Evolutionary conservation across 2,888 invertebrate species (phyloP), one percentile per base, ranked within the genome.

Genomic region (Sicus ferrugineus): DNA sequence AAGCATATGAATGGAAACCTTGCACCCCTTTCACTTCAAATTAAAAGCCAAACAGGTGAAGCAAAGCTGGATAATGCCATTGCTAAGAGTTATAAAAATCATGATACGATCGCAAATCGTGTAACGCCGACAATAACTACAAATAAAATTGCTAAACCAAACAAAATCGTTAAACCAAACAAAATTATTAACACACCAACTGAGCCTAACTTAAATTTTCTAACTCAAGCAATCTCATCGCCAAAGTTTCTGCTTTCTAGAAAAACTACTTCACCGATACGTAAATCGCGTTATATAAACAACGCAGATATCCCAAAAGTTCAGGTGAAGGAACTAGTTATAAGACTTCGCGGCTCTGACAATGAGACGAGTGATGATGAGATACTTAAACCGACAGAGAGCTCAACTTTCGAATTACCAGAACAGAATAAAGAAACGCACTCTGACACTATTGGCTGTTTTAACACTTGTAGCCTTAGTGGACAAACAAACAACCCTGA

Each of bases 151-250:
- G 19, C 34, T n/a, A 63, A 68, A 52, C 7, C 76, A 1, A 78
- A 78, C 0, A 83, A 83, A 75, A 83, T 84, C 46, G 77, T 84
- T 0, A 84, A 83, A 66, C 82, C 83, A 6, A 84, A 84, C 69
- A 84, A 84, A 74, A 77, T 83, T 0, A 83, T 84, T 19, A 83
- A 83, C 63, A 77, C 76, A 64, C 77, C 76, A 72, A 62, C 75
- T 0, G 76, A 81, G 9, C 42, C 58, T 19, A 73, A 67, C 48
- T 62, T 9, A 11, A 11, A 46, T 46, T 5, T 46, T 3, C n/a
- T 3, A 46, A 14, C 66, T 1, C 6, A 56, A 19, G 54, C 65
- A 63, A 14, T 23, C 14, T 3, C 52, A n/a, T 21, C 34, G 9
- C 5, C 63, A 54, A 46, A 52, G 34, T 63, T n/a, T 34, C 19